Evolutionary conservation across 2,113 vertebrate genomes (phyloP), one percentile per base, ranked within the genome.

Genomic region (Cebus imitator): DNA sequence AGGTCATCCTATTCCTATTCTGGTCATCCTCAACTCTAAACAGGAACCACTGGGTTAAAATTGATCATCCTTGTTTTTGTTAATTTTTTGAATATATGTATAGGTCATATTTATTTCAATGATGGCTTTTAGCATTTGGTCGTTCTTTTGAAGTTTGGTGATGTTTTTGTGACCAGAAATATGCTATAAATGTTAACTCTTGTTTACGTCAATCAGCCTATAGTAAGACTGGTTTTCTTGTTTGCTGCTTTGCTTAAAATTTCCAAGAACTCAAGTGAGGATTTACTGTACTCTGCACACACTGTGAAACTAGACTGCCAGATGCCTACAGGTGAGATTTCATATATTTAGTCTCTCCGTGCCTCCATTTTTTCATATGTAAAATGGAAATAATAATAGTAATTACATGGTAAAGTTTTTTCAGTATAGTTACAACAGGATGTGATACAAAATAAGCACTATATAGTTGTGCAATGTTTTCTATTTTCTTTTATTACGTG

Each of bases 261-360:
- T 78, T 27, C 43, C 25, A 78, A 32, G 27, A 48, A 78, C 5
- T 27, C 8, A 43, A 27, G 43, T 76, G 43, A 78, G 75, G 75
- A 78, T 43, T 78, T 32, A 27, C 75, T 17, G 8, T 79, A 52
- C 17, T 5, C 66, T 78, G 7, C 18, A n/a, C 37, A 75, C 8
- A 61, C 0, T 50, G 0, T 40, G 18, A 11, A 61, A 2, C 27
- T 64, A 32, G 20, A n/a, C 7, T 6, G 9, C 10, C 50, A 3
- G 8, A 18, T 79, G 4, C 12, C 21, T 37, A 5, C 8, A 76
- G 18, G 0, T 1, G 83, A 13, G 10, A 7, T 2, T 87, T 70
- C 87, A 85, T n/a, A 21, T 21, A 55, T 11, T 55, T 45, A 21
- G 10, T 25, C 16, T 66, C 5, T 61, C n/a, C 14, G 43, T 75